A percentile compares a stretch with the other conserved stretches of the same genome.
Evolutionary conservation across 2,797 vertebrate genomes (phyloP).

Genomic region (Caiman crocodilus): DNA sequence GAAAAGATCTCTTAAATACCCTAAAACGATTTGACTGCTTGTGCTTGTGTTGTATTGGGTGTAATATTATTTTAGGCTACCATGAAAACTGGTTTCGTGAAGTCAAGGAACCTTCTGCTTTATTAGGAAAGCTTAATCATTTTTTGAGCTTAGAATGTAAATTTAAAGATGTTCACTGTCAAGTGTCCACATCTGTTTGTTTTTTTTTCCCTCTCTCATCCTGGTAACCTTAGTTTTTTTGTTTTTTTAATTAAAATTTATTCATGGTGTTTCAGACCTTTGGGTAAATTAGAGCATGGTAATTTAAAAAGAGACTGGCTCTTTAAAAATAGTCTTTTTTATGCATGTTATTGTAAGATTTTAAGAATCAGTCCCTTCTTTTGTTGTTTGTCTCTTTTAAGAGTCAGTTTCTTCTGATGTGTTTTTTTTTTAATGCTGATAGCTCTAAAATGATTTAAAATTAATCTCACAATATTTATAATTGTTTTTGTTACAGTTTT

Average conservation of each 20-base stretch:
- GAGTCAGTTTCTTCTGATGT: no score
- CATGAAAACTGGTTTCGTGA: background rate
- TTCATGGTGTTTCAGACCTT: background rate
- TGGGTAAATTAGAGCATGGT: background rate
- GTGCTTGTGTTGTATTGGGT: background rate
- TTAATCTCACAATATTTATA: conserved; percentile 25
- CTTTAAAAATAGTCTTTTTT: background rate
- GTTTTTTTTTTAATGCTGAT: no score
- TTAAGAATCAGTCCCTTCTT: no score
- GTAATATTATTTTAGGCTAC: background rate
- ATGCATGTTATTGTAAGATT: background rate
- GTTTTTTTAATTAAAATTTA: background rate
- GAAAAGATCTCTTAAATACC: background rate
- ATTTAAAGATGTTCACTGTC: background rate
- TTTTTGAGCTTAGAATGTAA: background rate
- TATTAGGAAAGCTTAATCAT: background rate
- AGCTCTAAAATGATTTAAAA: background rate
- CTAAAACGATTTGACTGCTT: background rate
- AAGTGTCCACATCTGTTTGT: background rate
- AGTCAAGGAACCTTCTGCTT: background rate
- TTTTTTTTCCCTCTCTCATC: background rate
- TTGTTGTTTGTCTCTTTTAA: no score
- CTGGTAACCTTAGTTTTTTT: background rate
- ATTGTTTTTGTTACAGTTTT: conserved; percentile 85
- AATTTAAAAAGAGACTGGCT: background rate